Base-by-base conservation (phyloP, 2,797 vertebrate species). In the Acanthis flammea region DNA sequence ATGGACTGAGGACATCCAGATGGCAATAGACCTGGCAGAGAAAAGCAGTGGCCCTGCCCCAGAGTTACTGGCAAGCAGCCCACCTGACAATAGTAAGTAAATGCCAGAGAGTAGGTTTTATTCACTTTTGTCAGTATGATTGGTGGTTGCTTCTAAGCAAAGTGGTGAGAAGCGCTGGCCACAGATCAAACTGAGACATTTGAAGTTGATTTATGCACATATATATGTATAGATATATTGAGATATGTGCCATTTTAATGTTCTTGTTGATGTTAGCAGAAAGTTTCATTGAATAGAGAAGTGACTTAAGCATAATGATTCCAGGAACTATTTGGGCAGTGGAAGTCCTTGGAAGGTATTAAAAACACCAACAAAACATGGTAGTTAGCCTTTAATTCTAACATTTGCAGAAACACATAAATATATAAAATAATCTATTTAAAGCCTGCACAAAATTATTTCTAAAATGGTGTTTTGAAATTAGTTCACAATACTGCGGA, bases 1-100 rank as follows among this genome's bases (percentile, higher is more conserved):
- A 94, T 99, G 99, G 99, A 98, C 98, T 60, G 99, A 99, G 82
- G 99, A 99, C 95, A 98, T 99, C 84, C 98, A 98, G 96, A 98
- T 98, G 98, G 99, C 99, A 6, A 98, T 99, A 76, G 99, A 99
- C 88, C 96, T 98, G 95, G 98, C 98, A 3, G 99, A 99, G 97
- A 98, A 98, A 94, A 98, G 98, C 96, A 99, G 98, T 1, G 98
- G 98, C 54, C 98, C 98, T 39, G 92, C 97, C 10, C 97, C 98
- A 3, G 98, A 99, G 89, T 90, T 99, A 74, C 97, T 99, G 93
- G 98, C 98, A 73, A 97, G 98, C 95, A 98, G 97, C 89, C 98
- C 98, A 48, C 98, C 98, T 15, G 99, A 99, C 97, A 98, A 95
- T 73, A 99, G 99, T 99, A 98, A 98, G 99, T 98, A 84, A 48